A percentile compares a stretch with the other conserved stretches of the same genome.
Evolutionary conservation across 1,140 invertebrate species (phyloP).

Genomic region (Anoplophora glabripennis): DNA sequence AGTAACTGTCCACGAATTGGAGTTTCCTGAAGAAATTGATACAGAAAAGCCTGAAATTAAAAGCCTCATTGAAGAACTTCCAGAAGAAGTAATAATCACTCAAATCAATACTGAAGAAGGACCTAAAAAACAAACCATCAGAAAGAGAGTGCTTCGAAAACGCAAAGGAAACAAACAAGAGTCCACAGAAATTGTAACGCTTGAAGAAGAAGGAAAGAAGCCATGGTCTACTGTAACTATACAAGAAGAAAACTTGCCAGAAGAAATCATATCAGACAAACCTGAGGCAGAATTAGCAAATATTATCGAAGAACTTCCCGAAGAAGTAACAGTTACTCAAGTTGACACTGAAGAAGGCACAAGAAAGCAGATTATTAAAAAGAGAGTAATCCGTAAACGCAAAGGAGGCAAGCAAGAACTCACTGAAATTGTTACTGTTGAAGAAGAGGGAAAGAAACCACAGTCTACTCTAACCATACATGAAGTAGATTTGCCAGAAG

Average conservation of each 20-base stretch:
- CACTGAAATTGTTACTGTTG: constrained; percentile 44
- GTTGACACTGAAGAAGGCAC: constrained; percentile 35
- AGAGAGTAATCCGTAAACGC: constrained; percentile 39
- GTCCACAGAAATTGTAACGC: constrained; percentile 38
- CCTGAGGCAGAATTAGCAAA: constrained; percentile 38
- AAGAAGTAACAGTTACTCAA: constrained; percentile 44
- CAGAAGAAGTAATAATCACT: constrained; percentile 43
- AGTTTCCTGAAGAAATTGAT: constrained; percentile 35
- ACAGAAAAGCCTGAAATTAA: constrained; percentile 27
- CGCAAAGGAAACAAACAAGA: constrained; percentile 35
- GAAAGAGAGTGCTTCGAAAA: constrained; percentile 46
- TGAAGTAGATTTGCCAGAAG: constrained; percentile 12
- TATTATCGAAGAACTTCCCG: constrained; percentile 41
- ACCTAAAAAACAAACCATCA: constrained; percentile 44
- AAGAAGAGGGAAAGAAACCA: constrained; percentile 44
- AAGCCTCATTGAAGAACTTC: constrained; percentile 35
- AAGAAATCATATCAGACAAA: constrained; percentile 27
- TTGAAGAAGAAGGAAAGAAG: constrained; percentile 46
- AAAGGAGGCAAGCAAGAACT: constrained; percentile 41
- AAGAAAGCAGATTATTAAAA: constrained; percentile 38
- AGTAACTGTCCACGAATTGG: constrained; percentile 14
- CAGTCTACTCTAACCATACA: constrained; percentile 43
- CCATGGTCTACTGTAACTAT: constrained; percentile 43
- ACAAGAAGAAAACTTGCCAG: constrained; percentile 27
- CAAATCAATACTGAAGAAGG: constrained; percentile 52